Conservation (phyloP, 1,140 invertebrate genomes). For the Orius insidiosus region DNA sequence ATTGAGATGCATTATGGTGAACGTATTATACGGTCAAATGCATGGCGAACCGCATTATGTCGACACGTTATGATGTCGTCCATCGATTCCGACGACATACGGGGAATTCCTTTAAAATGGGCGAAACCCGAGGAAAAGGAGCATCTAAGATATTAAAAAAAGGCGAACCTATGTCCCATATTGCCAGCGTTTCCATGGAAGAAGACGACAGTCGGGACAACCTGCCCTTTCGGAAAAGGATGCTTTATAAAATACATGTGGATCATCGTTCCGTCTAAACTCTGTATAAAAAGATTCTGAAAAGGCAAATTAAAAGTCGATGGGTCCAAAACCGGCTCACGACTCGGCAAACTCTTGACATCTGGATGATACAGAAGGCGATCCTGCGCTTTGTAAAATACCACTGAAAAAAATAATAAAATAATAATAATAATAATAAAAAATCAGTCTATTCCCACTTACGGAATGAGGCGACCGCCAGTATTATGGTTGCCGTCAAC, state of each 20-base stretch:
- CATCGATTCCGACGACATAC: too few species aligned
- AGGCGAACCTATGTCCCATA: conserved; percentile 66
- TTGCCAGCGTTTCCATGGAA: conserved; percentile 95
- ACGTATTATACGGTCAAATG: too few species aligned
- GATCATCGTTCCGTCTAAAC: conserved; percentile 60
- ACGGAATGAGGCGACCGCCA: too few species aligned
- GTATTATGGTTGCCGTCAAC: too few species aligned
- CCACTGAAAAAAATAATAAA: conserved; percentile 33
- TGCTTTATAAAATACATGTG: conserved; percentile 80
- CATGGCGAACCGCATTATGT: too few species aligned
- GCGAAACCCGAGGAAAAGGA: too few species aligned
- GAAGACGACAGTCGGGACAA: conserved; percentile 62
- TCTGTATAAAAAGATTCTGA: conserved; percentile 62
- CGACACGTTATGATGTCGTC: too few species aligned
- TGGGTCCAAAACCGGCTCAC: conserved; percentile 70
- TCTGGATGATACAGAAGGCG: conserved; percentile 75
- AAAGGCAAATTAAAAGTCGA: conserved; percentile 65
- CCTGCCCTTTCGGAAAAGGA: conserved; percentile 37
- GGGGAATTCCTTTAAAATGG: too few species aligned
- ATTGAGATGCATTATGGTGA: too few species aligned
- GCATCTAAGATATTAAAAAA: not conserved
- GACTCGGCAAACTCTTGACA: conserved; percentile 58
- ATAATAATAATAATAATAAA: too few species aligned
- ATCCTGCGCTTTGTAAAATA: conserved; percentile 74
- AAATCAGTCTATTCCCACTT: too few species aligned